Conservation (phyloP, 2,113 vertebrate species). For the Callaeas wilsoni region DNA sequence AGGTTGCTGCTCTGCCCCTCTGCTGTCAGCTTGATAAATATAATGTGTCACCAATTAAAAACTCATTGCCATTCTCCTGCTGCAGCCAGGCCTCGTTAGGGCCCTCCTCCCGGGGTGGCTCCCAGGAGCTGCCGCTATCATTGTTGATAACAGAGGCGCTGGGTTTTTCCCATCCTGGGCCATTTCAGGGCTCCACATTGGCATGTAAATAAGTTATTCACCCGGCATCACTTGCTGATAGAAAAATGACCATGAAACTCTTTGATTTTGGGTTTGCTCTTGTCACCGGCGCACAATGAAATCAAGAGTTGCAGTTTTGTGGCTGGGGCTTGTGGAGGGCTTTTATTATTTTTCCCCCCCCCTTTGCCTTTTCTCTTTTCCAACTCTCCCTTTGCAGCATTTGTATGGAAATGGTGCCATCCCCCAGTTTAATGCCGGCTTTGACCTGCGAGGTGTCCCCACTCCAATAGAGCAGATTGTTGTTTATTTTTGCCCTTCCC, state of each 20-base stretch:
- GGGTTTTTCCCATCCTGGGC: constrained; percentile 81
- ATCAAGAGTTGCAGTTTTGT: constrained; percentile 82
- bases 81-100: constrained; percentile 88
- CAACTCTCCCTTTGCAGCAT: constrained; percentile 65
- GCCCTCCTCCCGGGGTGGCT: constrained; percentile 81
- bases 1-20: constrained; percentile 74
- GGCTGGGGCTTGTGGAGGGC: neutral
- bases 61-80: constrained; percentile 85
- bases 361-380: neutral
- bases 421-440: neutral
- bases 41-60: constrained; percentile 97
- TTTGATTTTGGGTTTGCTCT: constrained; percentile 86
- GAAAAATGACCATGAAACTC: constrained; percentile 88
- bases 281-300: constrained; percentile 77
- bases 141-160: constrained; percentile 76
- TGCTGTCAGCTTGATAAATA: constrained; percentile 93
- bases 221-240: constrained; percentile 79
- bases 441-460: neutral
- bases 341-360: constrained; percentile 29
- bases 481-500: constrained; percentile 14
- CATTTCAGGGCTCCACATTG: constrained; percentile 77
- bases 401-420: constrained; percentile 80
- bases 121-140: constrained; percentile 74
- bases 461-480: neutral
- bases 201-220: constrained; percentile 96